A percentile compares a stretch with the other conserved stretches of the same genome.
Conservation (phyloP, 2,888 invertebrate species). For the Lagria hirta region DNA sequence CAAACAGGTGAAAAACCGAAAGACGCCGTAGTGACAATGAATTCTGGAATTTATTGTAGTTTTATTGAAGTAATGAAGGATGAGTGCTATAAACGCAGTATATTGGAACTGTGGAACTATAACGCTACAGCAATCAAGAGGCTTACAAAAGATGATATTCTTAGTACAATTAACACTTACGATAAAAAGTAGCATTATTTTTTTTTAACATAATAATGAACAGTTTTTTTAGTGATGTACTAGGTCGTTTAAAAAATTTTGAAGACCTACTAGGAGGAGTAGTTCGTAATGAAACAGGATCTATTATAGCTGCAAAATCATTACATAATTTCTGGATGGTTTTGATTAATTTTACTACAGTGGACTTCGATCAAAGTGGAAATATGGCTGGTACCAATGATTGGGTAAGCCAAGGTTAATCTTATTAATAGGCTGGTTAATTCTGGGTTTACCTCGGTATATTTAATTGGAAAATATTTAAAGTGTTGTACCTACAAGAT, state of each 20-base stretch:
- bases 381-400: constrained; percentile 75
- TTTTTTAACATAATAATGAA: constrained; percentile 1
- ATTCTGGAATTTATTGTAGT: constrained; percentile 63
- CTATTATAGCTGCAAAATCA: constrained; percentile 65
- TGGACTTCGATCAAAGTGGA: constrained; percentile 66
- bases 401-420: constrained; percentile 63
- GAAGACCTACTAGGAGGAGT: constrained; percentile 64
- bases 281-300: constrained; percentile 60
- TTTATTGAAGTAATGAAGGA: constrained; percentile 63
- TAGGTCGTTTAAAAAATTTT: constrained; percentile 68
- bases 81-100: constrained; percentile 65
- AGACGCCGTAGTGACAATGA: constrained; percentile 62
- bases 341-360: constrained; percentile 67
- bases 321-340: constrained; percentile 66
- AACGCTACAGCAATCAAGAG: constrained; percentile 57
- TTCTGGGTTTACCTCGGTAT: no score
- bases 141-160: constrained; percentile 63
- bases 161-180: constrained; percentile 61
- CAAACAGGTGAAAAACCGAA: no score
- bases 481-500: no score
- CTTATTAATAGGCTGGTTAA: background rate
- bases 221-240: constrained; percentile 59
- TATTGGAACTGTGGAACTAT: constrained; percentile 72
- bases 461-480: no score
- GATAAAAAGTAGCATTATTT: constrained; percentile 51